Conservation (phyloP, 2,888 invertebrate species). For the Alentia gelatinosa region DNA sequence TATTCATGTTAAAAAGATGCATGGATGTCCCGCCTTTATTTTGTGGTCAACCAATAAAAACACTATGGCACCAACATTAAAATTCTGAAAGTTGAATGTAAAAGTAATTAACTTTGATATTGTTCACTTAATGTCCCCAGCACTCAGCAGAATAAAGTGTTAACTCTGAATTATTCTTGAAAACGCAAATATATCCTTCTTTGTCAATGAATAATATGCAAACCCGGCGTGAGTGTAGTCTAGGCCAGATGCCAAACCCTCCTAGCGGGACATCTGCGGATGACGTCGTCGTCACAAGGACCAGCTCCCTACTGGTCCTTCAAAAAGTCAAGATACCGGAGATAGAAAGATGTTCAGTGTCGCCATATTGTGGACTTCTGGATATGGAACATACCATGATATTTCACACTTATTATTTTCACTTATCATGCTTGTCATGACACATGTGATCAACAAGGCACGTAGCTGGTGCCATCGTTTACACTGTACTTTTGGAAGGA, state of each 20-base stretch:
- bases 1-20: background rate
- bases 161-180: too few relatives aligned
- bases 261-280: background rate
- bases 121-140: too few relatives aligned
- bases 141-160: too few relatives aligned
- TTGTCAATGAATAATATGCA: background rate
- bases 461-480: background rate
- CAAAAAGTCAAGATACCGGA: background rate
- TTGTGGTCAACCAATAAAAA: too few relatives aligned
- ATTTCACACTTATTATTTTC: background rate
- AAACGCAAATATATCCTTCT: background rate
- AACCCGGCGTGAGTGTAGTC: background rate
- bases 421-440: background rate
- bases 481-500: background rate
- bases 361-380: too few relatives aligned
- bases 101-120: too few relatives aligned
- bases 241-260: constrained; percentile 1
- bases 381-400: background rate
- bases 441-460: background rate
- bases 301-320: background rate
- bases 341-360: too few relatives aligned
- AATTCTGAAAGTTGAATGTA: too few relatives aligned
- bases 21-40: background rate
- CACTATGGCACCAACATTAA: too few relatives aligned
- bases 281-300: background rate